Evolutionary conservation across 2,113 vertebrate species (phyloP).

Genomic region (Perca fluviatilis): DNA sequence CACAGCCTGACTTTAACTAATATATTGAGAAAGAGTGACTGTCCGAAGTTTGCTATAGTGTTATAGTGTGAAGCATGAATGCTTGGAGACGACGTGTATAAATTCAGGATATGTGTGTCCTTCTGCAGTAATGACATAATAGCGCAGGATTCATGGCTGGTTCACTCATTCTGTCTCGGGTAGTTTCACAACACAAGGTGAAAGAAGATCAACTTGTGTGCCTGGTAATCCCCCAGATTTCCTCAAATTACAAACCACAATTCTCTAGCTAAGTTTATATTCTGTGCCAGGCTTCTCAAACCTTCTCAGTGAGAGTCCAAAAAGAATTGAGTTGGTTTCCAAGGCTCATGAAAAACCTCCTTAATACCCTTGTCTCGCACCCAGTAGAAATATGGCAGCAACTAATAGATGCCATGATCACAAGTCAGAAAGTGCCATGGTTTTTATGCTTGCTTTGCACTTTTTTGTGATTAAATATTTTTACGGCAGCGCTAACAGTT

Average conservation of each 20-base stretch:
- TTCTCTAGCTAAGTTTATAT: constrained; percentile 55
- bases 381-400: constrained; percentile 40
- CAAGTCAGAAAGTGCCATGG: constrained; percentile 28
- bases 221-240: constrained; percentile 62
- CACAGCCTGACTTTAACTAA: constrained; percentile 42
- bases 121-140: constrained; percentile 59
- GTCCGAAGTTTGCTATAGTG: constrained; percentile 20
- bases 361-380: constrained; percentile 55
- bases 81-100: constrained; percentile 26
- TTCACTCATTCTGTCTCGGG: constrained; percentile 33
- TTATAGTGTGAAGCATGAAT: constrained; percentile 27
- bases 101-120: constrained; percentile 35
- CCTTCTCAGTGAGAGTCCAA: constrained; percentile 47
- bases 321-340: constrained; percentile 44
- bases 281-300: constrained; percentile 46
- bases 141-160: constrained; percentile 37
- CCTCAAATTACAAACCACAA: constrained; percentile 65
- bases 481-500: constrained; percentile 50
- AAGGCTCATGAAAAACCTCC: constrained; percentile 56
- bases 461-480: constrained; percentile 52
- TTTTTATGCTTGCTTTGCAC: constrained; percentile 58
- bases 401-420: constrained; percentile 37
- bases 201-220: constrained; percentile 45
- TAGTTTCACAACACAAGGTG: constrained; percentile 65
- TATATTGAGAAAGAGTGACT: constrained; percentile 47